Conservation (phyloP, 1,140 invertebrate species). For the Euura lappo region DNA sequence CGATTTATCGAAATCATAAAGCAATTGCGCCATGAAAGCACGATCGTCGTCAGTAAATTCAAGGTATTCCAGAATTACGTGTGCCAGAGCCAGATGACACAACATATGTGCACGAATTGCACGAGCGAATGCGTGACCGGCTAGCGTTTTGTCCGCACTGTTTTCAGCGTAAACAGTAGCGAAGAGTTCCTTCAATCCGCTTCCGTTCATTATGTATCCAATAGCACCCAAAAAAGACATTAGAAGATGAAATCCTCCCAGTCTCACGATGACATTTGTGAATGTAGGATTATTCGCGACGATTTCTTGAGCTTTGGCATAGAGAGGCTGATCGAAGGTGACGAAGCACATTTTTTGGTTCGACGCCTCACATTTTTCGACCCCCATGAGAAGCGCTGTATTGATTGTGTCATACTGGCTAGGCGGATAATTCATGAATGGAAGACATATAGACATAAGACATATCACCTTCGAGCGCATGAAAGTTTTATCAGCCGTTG, state of each 20-base stretch:
- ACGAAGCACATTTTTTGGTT: conserved; percentile 36
- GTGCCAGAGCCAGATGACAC: conserved; percentile 39
- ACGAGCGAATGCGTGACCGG: conserved; percentile 41
- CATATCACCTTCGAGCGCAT: conserved; percentile 22
- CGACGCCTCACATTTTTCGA: conserved; percentile 20
- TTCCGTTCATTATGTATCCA: conserved; percentile 53
- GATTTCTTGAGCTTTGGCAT: conserved; percentile 32
- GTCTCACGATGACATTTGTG: conserved; percentile 29
- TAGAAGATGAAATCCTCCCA: conserved; percentile 44
- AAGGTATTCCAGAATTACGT: conserved; percentile 33
- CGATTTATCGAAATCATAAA: neutral
- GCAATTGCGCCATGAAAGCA: neutral
- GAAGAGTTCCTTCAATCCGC: conserved; percentile 47
- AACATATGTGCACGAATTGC: conserved; percentile 49
- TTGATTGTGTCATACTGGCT: conserved; percentile 29
- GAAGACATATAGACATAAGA: conserved; percentile 31
- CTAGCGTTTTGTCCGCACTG: conserved; percentile 50
- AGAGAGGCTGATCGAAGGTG: conserved; percentile 20
- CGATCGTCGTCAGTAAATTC: conserved; percentile 4
- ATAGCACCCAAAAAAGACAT: conserved; percentile 53
- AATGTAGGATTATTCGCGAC: conserved; percentile 23
- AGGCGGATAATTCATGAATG: conserved; percentile 29
- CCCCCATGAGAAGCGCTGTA: conserved; percentile 24
- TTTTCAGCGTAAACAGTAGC: conserved; percentile 42
- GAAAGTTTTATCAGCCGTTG: conserved; percentile 30